phyloP scores from a whole-genome alignment of 2,888 invertebrate species.

The Conistra vaccinii region DNA sequence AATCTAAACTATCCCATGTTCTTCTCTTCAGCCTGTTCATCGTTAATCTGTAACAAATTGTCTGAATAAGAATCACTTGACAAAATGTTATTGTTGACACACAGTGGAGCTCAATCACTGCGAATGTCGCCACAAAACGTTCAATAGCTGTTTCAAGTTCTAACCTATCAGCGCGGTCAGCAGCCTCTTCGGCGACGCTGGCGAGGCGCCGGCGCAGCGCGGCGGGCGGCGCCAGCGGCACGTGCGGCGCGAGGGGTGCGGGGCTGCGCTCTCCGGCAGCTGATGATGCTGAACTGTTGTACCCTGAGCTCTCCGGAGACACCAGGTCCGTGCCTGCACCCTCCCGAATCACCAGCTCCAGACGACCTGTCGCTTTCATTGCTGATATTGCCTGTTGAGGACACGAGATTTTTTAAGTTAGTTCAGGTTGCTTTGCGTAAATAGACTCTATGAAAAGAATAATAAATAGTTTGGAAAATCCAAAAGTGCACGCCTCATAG shows the following conservation, averaged over 20 bases:
- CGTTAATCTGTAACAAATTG: constrained; percentile 80
- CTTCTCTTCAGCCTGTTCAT: constrained; percentile 87
- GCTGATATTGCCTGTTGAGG: constrained; percentile 93
- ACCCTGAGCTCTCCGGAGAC: constrained; percentile 95
- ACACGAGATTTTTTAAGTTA: not conserved
- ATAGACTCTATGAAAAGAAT: no score
- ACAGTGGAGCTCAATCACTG: not conserved
- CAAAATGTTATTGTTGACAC: not conserved
- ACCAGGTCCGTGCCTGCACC: constrained; percentile 95
- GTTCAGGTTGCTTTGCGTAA: no score
- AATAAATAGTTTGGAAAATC: no score
- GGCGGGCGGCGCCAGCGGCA: constrained; percentile 89
- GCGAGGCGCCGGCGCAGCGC: constrained; percentile 92
- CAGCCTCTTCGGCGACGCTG: constrained; percentile 93
- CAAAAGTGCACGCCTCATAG: no score
- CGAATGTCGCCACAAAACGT: not conserved
- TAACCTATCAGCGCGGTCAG: constrained; percentile 91
- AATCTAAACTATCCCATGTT: constrained; percentile 92
- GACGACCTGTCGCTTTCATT: constrained; percentile 94
- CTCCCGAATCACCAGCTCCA: constrained; percentile 94
- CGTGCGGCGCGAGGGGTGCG: constrained; percentile 86
- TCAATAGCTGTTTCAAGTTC: not conserved
- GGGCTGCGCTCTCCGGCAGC: constrained; percentile 93
- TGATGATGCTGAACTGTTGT: constrained; percentile 96
- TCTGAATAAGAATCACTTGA: constrained; percentile 22